Evolutionary conservation across 2,113 vertebrate genomes (phyloP), one percentile per base, ranked within the genome.

Genomic region (Perognathus longimembris): DNA sequence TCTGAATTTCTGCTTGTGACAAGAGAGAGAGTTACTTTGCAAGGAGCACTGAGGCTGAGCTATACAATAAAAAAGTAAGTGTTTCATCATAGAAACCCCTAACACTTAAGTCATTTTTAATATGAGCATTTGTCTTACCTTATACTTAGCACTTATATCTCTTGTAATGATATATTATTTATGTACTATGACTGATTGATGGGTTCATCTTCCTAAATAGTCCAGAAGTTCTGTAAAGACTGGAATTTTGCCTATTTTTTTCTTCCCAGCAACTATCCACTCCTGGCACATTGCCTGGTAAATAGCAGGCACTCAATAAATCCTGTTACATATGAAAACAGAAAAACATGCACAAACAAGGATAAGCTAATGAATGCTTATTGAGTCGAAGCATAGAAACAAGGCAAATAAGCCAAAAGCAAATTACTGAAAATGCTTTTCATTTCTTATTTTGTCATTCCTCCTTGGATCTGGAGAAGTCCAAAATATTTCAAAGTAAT

Each of bases 351-450:
- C 9, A 38, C 50, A 82, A 90, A 79, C 32, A 78, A 0, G 18
- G 38, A 7, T 50, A 88, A 63, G 36, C 75, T 85, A 93, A 90
- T 78, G 93, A 79, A 74, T 80, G 8, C 26, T 79, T 88, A 79
- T 17, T 92, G 73, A 91, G 26, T 22, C 79, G 40, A 88, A 93
- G 32, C 28, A 50, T 6, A 50, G 45, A 71, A 67, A 17, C 30
- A 79, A 77, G 91, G 57, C 59, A 81, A 78, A 18, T 85, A 91
- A 95, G 21, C 30, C 21, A 42, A 88, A 92, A 89, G 22, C 67
- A 77, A 88, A 38, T 38, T 74, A 66, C 34, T 59, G 6, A 88
- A 92, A 81, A 71, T 69, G 32, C 3, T 26, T 28, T 74, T 77
- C 20, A 38, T 69, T 93, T 79, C 30, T 81, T 61, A 85, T 73